phyloP scores from a whole-genome alignment of 2,797 vertebrate genomes.

The Microcaecilia unicolor region DNA sequence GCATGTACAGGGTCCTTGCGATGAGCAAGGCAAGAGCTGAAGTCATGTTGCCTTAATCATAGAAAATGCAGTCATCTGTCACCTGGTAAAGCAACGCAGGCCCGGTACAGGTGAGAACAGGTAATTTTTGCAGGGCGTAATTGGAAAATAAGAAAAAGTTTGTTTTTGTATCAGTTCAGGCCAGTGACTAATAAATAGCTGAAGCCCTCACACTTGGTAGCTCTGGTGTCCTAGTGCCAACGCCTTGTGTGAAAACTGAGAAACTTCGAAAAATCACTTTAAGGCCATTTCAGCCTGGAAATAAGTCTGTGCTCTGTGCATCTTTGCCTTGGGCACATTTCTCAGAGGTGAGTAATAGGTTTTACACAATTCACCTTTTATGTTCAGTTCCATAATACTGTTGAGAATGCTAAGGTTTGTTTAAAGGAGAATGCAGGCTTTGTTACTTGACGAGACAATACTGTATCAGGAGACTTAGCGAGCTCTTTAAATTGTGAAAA shows the following conservation, averaged over 20 bases:
- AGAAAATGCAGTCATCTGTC: constrained; percentile 22
- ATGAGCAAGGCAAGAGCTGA: too few relatives aligned
- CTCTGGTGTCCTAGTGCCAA: background rate
- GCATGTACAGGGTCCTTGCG: too few relatives aligned
- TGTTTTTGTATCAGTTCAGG: constrained; percentile 21
- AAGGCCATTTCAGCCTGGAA: constrained; percentile 29
- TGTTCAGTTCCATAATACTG: constrained; percentile 39
- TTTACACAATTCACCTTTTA: constrained; percentile 60
- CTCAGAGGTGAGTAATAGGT: constrained; percentile 49
- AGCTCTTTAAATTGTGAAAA: too few relatives aligned
- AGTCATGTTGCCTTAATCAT: constrained; percentile 24
- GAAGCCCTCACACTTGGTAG: constrained; percentile 15
- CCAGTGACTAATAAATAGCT: constrained; percentile 20
- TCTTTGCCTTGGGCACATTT: constrained; percentile 51
- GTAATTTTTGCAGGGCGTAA: constrained; percentile 22
- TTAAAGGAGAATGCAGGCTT: constrained; percentile 49
- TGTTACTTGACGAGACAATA: too few relatives aligned
- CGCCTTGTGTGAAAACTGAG: constrained; percentile 11
- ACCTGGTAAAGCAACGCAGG: constrained; percentile 7
- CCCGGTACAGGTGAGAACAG: constrained; percentile 37
- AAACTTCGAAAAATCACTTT: background rate
- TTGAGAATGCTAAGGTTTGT: constrained; percentile 42
- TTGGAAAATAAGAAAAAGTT: constrained; percentile 29
- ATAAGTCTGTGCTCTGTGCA: constrained; percentile 19
- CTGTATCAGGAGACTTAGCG: too few relatives aligned